phyloP scores from a whole-genome alignment of 37 sponge, comb jelly and placozoan genomes.

The Petrosia ficiformis region DNA sequence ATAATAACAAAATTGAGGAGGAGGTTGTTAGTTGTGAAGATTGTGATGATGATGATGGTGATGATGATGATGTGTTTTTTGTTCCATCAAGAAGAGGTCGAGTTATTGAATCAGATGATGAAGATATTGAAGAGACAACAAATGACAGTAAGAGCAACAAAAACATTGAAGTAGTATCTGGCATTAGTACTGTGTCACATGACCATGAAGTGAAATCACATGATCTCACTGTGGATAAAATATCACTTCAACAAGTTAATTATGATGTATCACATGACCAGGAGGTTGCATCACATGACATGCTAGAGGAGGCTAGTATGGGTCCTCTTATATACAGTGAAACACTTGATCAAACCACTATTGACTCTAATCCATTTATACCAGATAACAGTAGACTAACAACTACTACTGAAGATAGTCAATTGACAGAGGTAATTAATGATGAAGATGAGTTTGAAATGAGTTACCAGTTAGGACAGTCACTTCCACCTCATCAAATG shows the following conservation, averaged over 20 bases:
- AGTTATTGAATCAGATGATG: slow-evolving; percentile 48
- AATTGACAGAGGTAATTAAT: background rate
- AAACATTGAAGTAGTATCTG: background rate
- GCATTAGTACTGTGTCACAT: background rate
- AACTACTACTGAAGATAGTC: background rate
- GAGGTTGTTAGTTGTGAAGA: background rate
- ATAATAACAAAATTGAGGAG: slow-evolving; percentile 37
- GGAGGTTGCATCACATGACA: background rate
- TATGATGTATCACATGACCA: background rate
- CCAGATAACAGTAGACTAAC: background rate
- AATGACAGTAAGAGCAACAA: background rate
- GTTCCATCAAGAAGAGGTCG: background rate
- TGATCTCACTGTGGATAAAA: background rate
- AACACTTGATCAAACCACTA: background rate
- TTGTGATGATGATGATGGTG: background rate
- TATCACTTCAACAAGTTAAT: background rate
- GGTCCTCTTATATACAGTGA: background rate
- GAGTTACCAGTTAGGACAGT: background rate
- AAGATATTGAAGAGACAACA: background rate
- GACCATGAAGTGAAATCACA: background rate
- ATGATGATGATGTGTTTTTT: background rate
- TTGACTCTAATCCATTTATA: background rate
- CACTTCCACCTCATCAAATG: background rate
- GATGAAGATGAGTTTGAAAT: background rate
- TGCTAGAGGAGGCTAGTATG: background rate